Conservation (phyloP, 2,113 vertebrate species). For the Chaetodon auriga region DNA sequence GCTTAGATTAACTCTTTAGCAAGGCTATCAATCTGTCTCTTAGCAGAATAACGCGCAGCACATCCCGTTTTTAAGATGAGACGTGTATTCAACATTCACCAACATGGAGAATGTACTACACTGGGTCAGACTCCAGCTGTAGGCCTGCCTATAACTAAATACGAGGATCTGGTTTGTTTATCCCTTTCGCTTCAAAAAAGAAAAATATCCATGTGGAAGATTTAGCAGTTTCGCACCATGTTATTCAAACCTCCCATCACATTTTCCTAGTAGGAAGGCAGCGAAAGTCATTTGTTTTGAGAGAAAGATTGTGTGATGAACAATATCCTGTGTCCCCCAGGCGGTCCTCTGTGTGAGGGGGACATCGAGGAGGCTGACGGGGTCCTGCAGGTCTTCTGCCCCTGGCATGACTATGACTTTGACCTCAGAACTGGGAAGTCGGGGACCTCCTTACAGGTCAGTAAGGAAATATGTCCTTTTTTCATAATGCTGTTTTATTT, state of each 20-base stretch:
- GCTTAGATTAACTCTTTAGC: background rate
- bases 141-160: no score
- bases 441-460: constrained; percentile 79
- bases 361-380: constrained; percentile 85
- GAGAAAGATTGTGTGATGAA: background rate
- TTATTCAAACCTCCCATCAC: background rate
- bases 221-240: constrained; percentile 8
- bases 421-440: constrained; percentile 82
- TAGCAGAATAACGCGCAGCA: background rate
- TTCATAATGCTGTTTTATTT: background rate
- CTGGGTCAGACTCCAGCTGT: background rate
- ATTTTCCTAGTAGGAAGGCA: background rate
- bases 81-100: no score
- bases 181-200: background rate
- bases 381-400: constrained; percentile 83
- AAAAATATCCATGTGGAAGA: background rate
- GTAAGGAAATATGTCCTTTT: background rate
- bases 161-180: background rate
- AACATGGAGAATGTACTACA: background rate
- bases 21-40: background rate
- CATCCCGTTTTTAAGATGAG: background rate
- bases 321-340: constrained; percentile 66
- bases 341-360: constrained; percentile 84
- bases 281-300: constrained; percentile 15
- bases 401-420: constrained; percentile 86